Conservation (phyloP, 2,888 invertebrate species). For the Bruchidius siliquastri region DNA sequence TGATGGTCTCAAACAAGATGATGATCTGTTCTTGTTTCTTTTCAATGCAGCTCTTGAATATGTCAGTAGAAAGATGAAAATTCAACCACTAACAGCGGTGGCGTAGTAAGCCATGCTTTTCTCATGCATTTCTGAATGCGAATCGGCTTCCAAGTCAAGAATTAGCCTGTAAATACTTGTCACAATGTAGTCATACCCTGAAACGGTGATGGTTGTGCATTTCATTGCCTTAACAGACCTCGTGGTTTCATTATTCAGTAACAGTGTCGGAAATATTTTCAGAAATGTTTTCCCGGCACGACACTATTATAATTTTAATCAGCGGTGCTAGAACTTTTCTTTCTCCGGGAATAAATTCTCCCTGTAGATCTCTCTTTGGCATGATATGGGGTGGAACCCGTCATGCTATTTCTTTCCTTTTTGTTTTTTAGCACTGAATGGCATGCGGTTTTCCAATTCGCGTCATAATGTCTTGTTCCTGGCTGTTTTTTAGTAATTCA, state of each 20-base stretch:
- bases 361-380: not conserved
- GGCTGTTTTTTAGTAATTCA: not conserved
- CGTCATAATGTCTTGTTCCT: not conserved
- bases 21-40: no score
- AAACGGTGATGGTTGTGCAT: not conserved
- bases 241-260: not conserved
- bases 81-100: no score
- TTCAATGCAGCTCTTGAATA: no score
- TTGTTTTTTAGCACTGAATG: not conserved
- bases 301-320: not conserved
- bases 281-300: not conserved
- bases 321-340: not conserved
- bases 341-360: not conserved
- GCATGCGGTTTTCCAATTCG: not conserved
- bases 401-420: not conserved
- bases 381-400: not conserved
- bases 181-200: no score
- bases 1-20: no score
- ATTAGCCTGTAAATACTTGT: no score
- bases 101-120: no score
- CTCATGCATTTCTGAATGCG: no score
- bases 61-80: no score
- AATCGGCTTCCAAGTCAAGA: no score
- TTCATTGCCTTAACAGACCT: not conserved
- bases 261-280: not conserved